These are phyloP conservation scores for Glaucomys volans DNA, from an alignment of 2,113 vertebrate species.

Conservation along the genomic window DNA sequence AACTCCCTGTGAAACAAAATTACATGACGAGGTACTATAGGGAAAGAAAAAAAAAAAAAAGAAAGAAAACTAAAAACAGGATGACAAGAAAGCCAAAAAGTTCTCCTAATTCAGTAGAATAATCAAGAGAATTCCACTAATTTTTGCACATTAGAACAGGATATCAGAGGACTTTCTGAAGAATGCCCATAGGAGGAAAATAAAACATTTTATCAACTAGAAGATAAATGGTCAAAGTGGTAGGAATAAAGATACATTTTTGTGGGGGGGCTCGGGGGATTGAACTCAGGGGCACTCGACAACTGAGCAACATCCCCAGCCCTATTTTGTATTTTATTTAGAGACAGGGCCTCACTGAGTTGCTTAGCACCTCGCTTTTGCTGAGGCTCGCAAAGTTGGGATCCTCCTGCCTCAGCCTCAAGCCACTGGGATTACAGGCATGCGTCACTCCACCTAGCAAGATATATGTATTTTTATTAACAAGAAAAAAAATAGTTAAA, in stretches of 20 bases:
- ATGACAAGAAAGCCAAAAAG: not conserved
- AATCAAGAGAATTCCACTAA: conserved; percentile 15
- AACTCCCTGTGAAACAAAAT: conserved; percentile 51
- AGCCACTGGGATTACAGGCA: too few species aligned
- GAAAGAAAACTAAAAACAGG: not conserved
- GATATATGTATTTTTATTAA: not conserved
- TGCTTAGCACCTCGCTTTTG: too few species aligned
- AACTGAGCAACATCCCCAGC: too few species aligned
- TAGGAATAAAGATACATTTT: not conserved
- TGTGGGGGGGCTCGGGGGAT: too few species aligned
- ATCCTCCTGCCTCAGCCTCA: too few species aligned
- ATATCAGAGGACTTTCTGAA: conserved; percentile 10
- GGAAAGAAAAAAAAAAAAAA: not conserved
- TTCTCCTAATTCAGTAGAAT: not conserved
- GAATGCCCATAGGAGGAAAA: not conserved
- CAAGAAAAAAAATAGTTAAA: conserved; percentile 44
- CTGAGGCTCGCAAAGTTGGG: too few species aligned
- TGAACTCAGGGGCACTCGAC: too few species aligned
- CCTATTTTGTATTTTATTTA: too few species aligned
- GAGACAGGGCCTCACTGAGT: too few species aligned
- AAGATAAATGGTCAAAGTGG: not conserved
- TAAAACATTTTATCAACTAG: conserved; percentile 46
- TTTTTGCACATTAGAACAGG: not conserved
- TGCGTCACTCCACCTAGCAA: not conserved
- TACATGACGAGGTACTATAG: not conserved